Evolutionary conservation across 2,888 invertebrate species (phyloP).

Genomic region (Nomada ferruginata): DNA sequence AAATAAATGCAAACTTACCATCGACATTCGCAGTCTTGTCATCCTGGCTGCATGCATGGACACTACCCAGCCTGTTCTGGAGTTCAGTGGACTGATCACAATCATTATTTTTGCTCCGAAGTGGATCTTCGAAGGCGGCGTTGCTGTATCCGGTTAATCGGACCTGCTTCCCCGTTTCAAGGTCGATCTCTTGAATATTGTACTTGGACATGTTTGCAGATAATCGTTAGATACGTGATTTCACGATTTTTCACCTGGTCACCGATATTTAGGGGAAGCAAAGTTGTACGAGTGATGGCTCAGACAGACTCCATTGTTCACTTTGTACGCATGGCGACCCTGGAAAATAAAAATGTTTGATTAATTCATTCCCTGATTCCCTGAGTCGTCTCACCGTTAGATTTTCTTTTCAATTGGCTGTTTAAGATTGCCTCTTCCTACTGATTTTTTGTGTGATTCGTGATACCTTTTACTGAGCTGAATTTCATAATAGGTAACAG

Average conservation of each 20-base stretch:
- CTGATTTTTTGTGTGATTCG: neutral
- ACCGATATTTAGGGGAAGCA: slow-evolving; percentile 4
- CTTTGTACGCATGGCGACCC: slow-evolving; percentile 45
- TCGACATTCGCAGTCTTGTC: slow-evolving; percentile 55
- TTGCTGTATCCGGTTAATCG: slow-evolving; percentile 78
- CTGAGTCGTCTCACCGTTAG: slow-evolving; percentile 10
- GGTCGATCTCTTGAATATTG: slow-evolving; percentile 76
- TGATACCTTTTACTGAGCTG: neutral
- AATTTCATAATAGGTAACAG: neutral
- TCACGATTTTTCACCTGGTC: slow-evolving; percentile 17
- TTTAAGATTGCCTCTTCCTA: neutral
- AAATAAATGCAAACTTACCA: slow-evolving; percentile 46
- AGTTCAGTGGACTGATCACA: slow-evolving; percentile 64
- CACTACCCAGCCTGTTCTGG: slow-evolving; percentile 69
- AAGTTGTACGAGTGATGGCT: slow-evolving; percentile 19
- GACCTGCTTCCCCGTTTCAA: slow-evolving; percentile 76
- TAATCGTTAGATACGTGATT: neutral
- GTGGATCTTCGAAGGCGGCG: slow-evolving; percentile 69
- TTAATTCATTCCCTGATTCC: neutral
- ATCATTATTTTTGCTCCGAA: slow-evolving; percentile 65
- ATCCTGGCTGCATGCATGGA: slow-evolving; percentile 55
- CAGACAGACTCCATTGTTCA: slow-evolving; percentile 71
- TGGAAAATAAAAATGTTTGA: slow-evolving; percentile 30
- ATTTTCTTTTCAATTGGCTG: slow-evolving; percentile 4
- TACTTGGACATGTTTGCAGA: slow-evolving; percentile 85